Percentiles rank a stretch among this genome's conserved stretches.
phyloP scores from a whole-genome alignment of 2,888 invertebrate genomes.

The Drosophila antonietae region DNA sequence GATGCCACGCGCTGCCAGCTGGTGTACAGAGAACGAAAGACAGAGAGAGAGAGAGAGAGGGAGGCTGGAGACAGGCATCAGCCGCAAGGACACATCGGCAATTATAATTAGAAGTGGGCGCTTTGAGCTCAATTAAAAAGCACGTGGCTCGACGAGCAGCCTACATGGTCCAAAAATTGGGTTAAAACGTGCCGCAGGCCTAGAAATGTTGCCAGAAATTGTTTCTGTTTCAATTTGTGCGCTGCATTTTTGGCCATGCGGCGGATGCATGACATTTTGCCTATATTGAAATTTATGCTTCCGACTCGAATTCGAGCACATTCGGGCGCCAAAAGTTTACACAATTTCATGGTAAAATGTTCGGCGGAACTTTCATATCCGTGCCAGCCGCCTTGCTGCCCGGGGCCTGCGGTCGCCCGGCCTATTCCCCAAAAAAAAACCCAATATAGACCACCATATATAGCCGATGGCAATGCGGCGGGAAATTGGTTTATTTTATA shows the following conservation, averaged over 20 bases:
- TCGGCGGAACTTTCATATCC: constrained; percentile 47
- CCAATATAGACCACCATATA: constrained; percentile 9
- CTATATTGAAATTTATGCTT: constrained; percentile 77
- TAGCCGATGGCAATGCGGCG: constrained; percentile 63
- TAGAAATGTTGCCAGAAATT: constrained; percentile 45
- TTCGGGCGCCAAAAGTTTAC: constrained; percentile 53
- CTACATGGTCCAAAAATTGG: constrained; percentile 58
- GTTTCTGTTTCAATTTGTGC: constrained; percentile 71
- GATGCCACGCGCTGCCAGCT: background rate
- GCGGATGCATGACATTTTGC: constrained; percentile 73
- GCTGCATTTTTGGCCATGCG: constrained; percentile 46
- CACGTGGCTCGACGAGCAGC: constrained; percentile 58
- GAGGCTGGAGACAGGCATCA: background rate
- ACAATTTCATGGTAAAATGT: constrained; percentile 65
- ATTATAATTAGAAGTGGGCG: constrained; percentile 75
- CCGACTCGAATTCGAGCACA: constrained; percentile 61
- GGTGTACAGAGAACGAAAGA: background rate
- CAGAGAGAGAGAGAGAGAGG: background rate
- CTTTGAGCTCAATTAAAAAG: constrained; percentile 68
- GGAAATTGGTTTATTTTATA: constrained; percentile 79
- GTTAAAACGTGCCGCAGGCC: constrained; percentile 65
- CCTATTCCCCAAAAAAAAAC: background rate
- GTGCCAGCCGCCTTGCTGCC: constrained; percentile 23
- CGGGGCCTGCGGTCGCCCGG: background rate
- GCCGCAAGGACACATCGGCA: constrained; percentile 45